These are phyloP conservation scores for Drosophila tristis DNA, from an alignment of 1,140 invertebrate species.

Conservation along the genomic window DNA sequence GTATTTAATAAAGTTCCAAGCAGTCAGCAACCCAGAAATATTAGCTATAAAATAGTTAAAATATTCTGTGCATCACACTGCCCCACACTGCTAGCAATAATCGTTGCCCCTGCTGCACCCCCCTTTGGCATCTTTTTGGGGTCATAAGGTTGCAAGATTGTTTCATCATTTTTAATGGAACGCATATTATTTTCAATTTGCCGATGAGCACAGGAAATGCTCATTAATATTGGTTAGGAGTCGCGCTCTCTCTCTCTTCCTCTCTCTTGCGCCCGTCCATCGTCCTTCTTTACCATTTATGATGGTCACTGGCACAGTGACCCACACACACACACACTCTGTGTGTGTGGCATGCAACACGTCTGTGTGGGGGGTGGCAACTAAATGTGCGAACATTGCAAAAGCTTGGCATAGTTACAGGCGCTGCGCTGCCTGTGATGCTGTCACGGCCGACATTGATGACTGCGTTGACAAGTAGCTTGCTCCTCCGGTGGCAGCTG, in stretches of 20 bases:
- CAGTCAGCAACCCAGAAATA: not conserved
- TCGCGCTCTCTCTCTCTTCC: conserved; percentile 18
- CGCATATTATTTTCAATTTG: conserved; percentile 70
- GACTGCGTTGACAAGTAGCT: conserved; percentile 78
- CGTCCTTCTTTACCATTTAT: conserved; percentile 4
- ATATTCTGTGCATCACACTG: not conserved
- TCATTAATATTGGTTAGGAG: conserved; percentile 76
- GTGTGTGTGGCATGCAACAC: conserved; percentile 52
- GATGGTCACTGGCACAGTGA: conserved; percentile 61
- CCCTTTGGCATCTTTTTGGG: not conserved
- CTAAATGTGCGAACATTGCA: conserved; percentile 70
- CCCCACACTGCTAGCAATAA: too few species aligned
- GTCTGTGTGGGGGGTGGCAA: conserved; percentile 5
- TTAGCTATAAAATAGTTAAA: not conserved
- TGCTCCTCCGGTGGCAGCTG: conserved; percentile 27
- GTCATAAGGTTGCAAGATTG: not conserved
- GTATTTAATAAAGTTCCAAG: too few species aligned
- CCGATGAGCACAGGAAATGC: conserved; percentile 38
- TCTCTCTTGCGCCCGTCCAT: conserved; percentile 1
- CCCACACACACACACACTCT: conserved; percentile 6
- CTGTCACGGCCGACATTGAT: conserved; percentile 75
- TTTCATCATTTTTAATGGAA: conserved; percentile 41
- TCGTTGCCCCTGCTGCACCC: too few species aligned
- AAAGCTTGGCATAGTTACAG: conserved; percentile 73
- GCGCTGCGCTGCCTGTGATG: conserved; percentile 40